Percentiles rank a stretch among this genome's conserved stretches.
Evolutionary conservation across 2,113 vertebrate genomes (phyloP).

Genomic region (Peromyscus polionotus): DNA sequence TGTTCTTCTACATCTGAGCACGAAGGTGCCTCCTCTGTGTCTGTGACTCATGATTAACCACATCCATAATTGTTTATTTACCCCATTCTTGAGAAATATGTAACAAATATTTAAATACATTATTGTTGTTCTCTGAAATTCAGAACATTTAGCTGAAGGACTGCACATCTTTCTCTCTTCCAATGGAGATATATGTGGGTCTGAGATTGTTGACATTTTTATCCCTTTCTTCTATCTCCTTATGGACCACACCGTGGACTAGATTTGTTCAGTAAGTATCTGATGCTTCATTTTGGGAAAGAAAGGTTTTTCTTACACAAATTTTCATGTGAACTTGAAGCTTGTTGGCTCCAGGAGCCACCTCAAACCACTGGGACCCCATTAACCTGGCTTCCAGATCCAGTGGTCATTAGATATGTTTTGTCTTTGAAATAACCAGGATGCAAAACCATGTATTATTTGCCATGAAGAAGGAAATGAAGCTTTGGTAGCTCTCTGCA

Average conservation of each 20-base stretch:
- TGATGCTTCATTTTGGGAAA: constrained; percentile 49
- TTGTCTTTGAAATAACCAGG: constrained; percentile 63
- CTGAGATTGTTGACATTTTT: constrained; percentile 51
- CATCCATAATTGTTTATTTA: not conserved
- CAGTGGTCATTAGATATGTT: constrained; percentile 23
- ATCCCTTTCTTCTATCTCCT: not conserved
- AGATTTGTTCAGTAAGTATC: constrained; percentile 1
- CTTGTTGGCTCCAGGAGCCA: constrained; percentile 64
- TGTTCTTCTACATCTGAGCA: not conserved
- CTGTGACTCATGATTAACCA: constrained; percentile 71
- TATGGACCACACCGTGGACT: not conserved
- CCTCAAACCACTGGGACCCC: not conserved
- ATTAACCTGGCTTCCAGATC: not conserved
- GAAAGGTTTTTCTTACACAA: constrained; percentile 7
- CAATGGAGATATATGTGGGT: constrained; percentile 63
- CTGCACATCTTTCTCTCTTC: not conserved
- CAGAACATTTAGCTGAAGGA: constrained; percentile 63
- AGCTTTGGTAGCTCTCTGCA: constrained; percentile 67
- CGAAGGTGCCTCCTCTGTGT: constrained; percentile 59
- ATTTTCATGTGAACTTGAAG: constrained; percentile 45
- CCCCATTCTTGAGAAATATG: constrained; percentile 74
- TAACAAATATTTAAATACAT: constrained; percentile 51
- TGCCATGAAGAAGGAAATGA: constrained; percentile 72
- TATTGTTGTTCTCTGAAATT: constrained; percentile 41
- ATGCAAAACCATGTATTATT: not conserved